Percentiles rank a stretch among this genome's conserved stretches.
Conservation (phyloP, 2,113 vertebrate genomes). For the Microcebus ravelobensis region DNA sequence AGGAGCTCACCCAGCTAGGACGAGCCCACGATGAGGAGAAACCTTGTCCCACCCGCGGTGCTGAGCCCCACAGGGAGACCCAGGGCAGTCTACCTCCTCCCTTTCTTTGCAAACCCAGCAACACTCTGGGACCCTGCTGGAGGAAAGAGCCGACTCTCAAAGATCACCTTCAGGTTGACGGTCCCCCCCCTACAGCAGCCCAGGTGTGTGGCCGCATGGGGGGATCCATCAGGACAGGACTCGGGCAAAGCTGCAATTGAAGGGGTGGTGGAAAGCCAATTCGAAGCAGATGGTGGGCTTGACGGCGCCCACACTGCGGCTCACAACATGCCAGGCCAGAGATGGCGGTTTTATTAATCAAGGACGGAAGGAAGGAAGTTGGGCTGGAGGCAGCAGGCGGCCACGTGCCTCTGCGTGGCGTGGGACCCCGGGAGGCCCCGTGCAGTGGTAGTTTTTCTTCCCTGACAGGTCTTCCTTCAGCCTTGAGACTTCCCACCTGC, state of each 20-base stretch:
- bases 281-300: constrained; percentile 67
- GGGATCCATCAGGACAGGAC: constrained; percentile 42
- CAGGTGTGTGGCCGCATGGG: constrained; percentile 54
- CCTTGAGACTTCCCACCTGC: not conserved
- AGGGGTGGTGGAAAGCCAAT: not conserved
- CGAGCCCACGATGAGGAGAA: not conserved
- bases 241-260: constrained; percentile 1
- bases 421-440: not conserved
- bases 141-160: not conserved
- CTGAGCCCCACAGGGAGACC: too few species aligned
- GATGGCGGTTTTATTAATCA: constrained; percentile 60
- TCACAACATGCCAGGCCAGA: not conserved
- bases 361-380: not conserved
- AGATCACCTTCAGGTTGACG: not conserved
- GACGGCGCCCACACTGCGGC: not conserved
- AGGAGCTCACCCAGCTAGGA: not conserved
- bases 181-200: constrained; percentile 23
- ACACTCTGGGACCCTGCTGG: not conserved
- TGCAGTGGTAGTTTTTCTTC: constrained; percentile 29
- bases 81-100: not conserved
- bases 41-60: rapidly evolving
- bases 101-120: not conserved
- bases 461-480: constrained; percentile 48
- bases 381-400: not conserved
- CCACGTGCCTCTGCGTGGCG: rapidly evolving